These are phyloP conservation scores for Trichopria drosophilae DNA, from an alignment of 2,888 invertebrate species.

Conservation along the genomic window DNA sequence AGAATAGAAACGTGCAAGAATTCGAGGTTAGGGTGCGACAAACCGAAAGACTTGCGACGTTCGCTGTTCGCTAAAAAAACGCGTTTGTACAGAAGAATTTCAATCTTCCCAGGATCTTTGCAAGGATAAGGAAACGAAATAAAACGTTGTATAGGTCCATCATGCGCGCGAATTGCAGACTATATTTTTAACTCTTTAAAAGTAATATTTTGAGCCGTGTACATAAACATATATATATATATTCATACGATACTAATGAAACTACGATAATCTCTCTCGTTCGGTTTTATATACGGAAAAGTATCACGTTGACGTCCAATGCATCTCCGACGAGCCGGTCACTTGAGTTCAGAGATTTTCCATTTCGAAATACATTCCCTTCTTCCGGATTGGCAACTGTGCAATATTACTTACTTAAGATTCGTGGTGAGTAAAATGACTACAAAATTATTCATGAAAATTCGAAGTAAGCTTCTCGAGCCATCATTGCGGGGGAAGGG, in stretches of 20 bases:
- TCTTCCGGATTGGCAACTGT: constrained; percentile 42
- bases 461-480: too few relatives aligned
- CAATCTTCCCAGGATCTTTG: constrained; percentile 28
- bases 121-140: constrained; percentile 34
- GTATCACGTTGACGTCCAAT: too few relatives aligned
- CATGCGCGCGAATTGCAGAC: constrained; percentile 55
- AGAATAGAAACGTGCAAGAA: constrained; percentile 14
- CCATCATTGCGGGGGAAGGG: too few relatives aligned
- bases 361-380: constrained; percentile 24
- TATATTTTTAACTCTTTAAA: constrained; percentile 59
- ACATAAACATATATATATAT: constrained; percentile 49
- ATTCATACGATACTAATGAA: constrained; percentile 52
- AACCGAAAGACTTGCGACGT: neutral
- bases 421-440: constrained; percentile 11
- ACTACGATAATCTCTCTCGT: constrained; percentile 50
- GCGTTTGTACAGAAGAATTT: constrained; percentile 30
- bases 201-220: constrained; percentile 56
- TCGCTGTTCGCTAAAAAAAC: constrained; percentile 9
- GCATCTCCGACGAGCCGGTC: too few relatives aligned
- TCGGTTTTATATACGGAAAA: too few relatives aligned
- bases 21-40: constrained; percentile 21
- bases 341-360: constrained; percentile 10
- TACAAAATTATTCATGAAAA: too few relatives aligned
- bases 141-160: constrained; percentile 50
- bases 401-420: constrained; percentile 45